These are phyloP conservation scores for Episyrphus balteatus DNA, from an alignment of 1,140 invertebrate genomes.

Conservation along the genomic window DNA sequence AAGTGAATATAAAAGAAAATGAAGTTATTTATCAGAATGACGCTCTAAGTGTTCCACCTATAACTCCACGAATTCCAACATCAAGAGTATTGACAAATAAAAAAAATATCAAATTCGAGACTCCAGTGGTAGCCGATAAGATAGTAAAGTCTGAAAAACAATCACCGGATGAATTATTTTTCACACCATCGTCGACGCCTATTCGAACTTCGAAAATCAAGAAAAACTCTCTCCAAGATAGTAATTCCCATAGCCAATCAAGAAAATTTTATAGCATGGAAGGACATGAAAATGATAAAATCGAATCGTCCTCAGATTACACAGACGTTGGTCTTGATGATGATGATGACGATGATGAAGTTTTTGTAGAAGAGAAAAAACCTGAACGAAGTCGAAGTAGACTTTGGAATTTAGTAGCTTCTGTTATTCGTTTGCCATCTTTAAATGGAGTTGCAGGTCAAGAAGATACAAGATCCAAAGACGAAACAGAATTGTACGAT, in stretches of 20 bases:
- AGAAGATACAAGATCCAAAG: too few species aligned
- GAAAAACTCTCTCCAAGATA: background rate
- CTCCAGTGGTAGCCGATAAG: constrained; percentile 10
- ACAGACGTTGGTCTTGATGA: background rate
- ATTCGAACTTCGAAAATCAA: background rate
- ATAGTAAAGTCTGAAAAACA: background rate
- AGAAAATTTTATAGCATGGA: constrained; percentile 12
- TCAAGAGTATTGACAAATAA: constrained; percentile 20
- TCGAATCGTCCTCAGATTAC: constrained; percentile 12
- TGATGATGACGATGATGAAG: constrained; percentile 18
- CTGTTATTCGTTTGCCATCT: constrained; percentile 24
- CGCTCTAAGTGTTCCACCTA: constrained; percentile 10
- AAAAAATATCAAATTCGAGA: constrained; percentile 30
- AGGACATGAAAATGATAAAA: constrained; percentile 16
- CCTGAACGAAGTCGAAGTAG: constrained; percentile 11
- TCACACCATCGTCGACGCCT: constrained; percentile 17
- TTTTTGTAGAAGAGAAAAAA: constrained; percentile 13
- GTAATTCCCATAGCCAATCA: constrained; percentile 2
- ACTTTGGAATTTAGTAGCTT: constrained; percentile 25
- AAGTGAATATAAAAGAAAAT: constrained; percentile 1
- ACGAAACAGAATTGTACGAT: too few species aligned
- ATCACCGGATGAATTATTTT: constrained; percentile 20
- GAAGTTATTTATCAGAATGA: background rate
- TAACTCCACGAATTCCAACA: constrained; percentile 23
- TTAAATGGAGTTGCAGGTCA: background rate